These are phyloP conservation scores for Trichogramma pretiosum DNA, from an alignment of 1,140 invertebrate species.

Conservation along the genomic window DNA sequence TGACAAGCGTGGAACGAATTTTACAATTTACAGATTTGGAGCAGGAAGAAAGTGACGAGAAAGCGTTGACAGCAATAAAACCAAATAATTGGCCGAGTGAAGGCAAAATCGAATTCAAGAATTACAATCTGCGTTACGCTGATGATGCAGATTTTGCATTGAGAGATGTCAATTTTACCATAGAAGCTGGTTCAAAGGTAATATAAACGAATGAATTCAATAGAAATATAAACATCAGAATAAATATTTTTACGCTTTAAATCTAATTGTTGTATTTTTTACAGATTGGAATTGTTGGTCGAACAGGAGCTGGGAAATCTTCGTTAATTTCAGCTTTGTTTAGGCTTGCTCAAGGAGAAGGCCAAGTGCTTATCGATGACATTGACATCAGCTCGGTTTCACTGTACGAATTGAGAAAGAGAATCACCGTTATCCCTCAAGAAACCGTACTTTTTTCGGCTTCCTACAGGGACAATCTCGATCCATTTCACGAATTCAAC, in stretches of 20 bases:
- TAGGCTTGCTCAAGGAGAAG: neutral
- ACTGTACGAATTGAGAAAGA: conserved; percentile 41
- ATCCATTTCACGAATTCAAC: conserved; percentile 64
- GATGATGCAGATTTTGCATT: conserved; percentile 55
- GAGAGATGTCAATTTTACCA: conserved; percentile 60
- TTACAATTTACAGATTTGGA: conserved; percentile 64
- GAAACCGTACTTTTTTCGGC: conserved; percentile 70
- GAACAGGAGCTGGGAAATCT: neutral
- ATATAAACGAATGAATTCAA: neutral
- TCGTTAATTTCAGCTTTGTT: neutral
- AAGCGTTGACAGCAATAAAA: conserved; percentile 29
- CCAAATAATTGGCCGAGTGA: conserved; percentile 57
- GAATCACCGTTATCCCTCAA: conserved; percentile 77
- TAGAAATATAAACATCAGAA: too few relatives aligned
- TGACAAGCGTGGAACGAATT: conserved; percentile 77
- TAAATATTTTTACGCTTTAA: too few relatives aligned
- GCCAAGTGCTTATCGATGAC: neutral
- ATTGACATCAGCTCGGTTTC: neutral
- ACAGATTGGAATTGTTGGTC: neutral
- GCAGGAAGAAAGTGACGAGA: conserved; percentile 36
- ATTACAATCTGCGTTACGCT: conserved; percentile 53
- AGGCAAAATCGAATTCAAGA: conserved; percentile 51
- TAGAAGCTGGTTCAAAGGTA: conserved; percentile 44
- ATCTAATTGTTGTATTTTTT: too few relatives aligned
- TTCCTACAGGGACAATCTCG: conserved; percentile 69